Percentiles rank a stretch among this genome's conserved stretches.
phyloP scores from a whole-genome alignment of 2,888 invertebrate species.

The Endomychus coccineus region DNA sequence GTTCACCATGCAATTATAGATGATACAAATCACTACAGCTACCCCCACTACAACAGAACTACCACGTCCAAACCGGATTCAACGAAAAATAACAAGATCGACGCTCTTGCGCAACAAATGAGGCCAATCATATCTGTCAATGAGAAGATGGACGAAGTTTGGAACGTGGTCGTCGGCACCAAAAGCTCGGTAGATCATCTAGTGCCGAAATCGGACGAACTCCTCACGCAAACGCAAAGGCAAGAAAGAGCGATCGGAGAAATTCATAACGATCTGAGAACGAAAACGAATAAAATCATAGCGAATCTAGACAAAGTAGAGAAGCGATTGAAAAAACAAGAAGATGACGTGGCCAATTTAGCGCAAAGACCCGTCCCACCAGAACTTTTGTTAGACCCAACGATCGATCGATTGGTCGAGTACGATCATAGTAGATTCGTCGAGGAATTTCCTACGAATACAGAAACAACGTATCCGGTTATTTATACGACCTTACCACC shows the following conservation, averaged over 20 bases:
- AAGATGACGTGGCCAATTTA: constrained; percentile 71
- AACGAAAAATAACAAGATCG: constrained; percentile 65
- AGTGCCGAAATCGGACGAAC: constrained; percentile 78
- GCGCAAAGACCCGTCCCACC: constrained; percentile 70
- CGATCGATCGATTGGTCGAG: constrained; percentile 71
- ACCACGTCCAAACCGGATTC: constrained; percentile 50
- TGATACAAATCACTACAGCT: constrained; percentile 53
- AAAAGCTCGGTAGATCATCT: constrained; percentile 81
- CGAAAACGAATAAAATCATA: constrained; percentile 80
- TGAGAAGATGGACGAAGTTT: constrained; percentile 86
- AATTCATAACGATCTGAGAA: constrained; percentile 72
- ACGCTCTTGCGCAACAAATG: constrained; percentile 73
- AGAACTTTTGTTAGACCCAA: constrained; percentile 67
- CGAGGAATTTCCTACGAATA: constrained; percentile 33
- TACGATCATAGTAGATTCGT: constrained; percentile 54
- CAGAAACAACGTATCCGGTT: constrained; percentile 35
- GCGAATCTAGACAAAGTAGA: constrained; percentile 83
- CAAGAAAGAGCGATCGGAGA: constrained; percentile 82
- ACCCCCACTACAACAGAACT: constrained; percentile 39
- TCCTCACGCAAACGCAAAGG: constrained; percentile 76
- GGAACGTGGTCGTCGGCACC: constrained; percentile 84
- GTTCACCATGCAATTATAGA: constrained; percentile 79
- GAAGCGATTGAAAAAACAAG: constrained; percentile 74
- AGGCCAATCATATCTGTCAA: constrained; percentile 78
- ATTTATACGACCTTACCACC: constrained; percentile 43